Evolutionary conservation across 2,888 invertebrate genomes (phyloP).

Genomic region (Lasius platythorax): DNA sequence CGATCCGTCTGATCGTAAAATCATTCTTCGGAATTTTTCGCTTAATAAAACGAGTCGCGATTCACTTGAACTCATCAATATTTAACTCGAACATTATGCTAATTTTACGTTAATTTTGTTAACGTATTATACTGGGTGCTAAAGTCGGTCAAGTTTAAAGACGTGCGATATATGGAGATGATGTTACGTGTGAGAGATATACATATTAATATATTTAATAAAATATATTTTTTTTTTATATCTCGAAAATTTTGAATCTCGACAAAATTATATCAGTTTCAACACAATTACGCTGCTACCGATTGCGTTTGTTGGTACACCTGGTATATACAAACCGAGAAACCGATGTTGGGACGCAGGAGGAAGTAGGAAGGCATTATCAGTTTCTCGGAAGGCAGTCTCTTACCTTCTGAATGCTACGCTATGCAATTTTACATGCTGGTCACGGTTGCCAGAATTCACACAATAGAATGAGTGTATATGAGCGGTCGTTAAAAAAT

Average conservation of each 20-base stretch:
- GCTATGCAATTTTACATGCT: slow-evolving; percentile 40
- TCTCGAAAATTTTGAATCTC: slow-evolving; percentile 13
- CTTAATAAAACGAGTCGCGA: slow-evolving; percentile 13
- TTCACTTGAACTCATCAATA: slow-evolving; percentile 49
- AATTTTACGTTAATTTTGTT: slow-evolving; percentile 32
- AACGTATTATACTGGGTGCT: slow-evolving; percentile 3
- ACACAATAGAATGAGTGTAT: slow-evolving; percentile 34
- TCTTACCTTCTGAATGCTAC: slow-evolving; percentile 44
- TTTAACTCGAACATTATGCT: slow-evolving; percentile 45
- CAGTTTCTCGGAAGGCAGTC: slow-evolving; percentile 59
- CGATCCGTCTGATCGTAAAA: slow-evolving; percentile 37
- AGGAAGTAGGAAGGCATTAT: slow-evolving; percentile 58
- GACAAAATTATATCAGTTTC: slow-evolving; percentile 6
- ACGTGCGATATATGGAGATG: background rate
- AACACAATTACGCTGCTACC: background rate
- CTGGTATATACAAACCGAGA: slow-evolving; percentile 37
- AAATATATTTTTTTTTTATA: background rate
- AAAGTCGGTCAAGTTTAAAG: background rate
- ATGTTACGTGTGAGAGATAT: background rate
- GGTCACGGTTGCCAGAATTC: slow-evolving; percentile 52
- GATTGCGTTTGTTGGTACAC: slow-evolving; percentile 14
- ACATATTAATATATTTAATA: slow-evolving; percentile 31
- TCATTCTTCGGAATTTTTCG: slow-evolving; percentile 31
- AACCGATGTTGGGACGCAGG: slow-evolving; percentile 23
- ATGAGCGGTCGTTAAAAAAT: slow-evolving; percentile 37